Evolutionary conservation across 2,113 vertebrate species (phyloP), one percentile per base, ranked within the genome.

Genomic region (Oryzias celebensis): DNA sequence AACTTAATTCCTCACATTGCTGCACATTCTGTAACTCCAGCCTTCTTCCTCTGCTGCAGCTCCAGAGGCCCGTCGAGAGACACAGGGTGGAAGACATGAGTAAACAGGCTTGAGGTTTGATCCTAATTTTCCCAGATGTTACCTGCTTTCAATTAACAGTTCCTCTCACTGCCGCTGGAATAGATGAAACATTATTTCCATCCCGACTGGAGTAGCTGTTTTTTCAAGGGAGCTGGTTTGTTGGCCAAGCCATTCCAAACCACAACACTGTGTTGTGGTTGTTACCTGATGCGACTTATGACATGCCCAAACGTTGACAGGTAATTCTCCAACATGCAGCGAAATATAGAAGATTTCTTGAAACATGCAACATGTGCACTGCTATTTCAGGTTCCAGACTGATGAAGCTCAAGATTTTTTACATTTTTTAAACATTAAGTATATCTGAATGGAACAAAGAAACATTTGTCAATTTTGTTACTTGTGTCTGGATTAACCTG

Each of bases 141-240:
- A 93, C 93, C 93, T 94, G 92, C 88, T 90, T 94, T 82, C 83
- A 93, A 93, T 94, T 94, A 94, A 86, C 88, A 91, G 85, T 87
- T 85, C 80, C 64, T 93, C 90, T 93, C 91, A 88, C 90, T 89
- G 64, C 90, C 78, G 90, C 76, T 75, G 88, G 92, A 91, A 90
- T 73, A 88, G 81, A 88, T 85, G 83, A 82, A 58, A 62, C 58
- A 76, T 50, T 67, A 14, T 75, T 71, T 77, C 53, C 63, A 65
- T 68, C 17, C 16, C 61, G 64, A 79, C 68, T 56, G 68, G 61
- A 52, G 52, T 31, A 73, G 52, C 52, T 50, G 7, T 43, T 51
- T 66, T 64, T 60, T 61, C 14, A 10, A 12, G 36, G 36, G 36
- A 36, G 36, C 36, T 36, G 36, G 36, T 36, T 36, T 36, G 36